Evolutionary conservation across 2,113 vertebrate species (phyloP), one percentile per base, ranked within the genome.

Genomic region (Chloropsis cyanopogon): DNA sequence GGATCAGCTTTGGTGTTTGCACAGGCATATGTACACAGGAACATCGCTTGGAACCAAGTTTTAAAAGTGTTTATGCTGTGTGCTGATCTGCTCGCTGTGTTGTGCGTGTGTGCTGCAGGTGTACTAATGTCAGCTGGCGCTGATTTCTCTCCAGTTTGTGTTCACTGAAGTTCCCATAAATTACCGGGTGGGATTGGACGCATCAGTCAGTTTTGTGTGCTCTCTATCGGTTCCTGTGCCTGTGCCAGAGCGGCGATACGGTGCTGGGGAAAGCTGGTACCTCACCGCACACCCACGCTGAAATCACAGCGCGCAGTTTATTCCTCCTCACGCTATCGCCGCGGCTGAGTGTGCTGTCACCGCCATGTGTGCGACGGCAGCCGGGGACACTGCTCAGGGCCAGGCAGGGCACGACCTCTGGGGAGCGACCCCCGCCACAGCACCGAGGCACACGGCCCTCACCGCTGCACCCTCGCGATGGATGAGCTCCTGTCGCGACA

Each of bases 391-490:
- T 1, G 63, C 64, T 29, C 23, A 2, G 69, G 4, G 69, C 28
- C 73, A 82, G 49, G 3, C 81, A 82, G 85, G 85, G 44, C 68
- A 72, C 18, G 46, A 52, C n/a, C 78, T 41, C 14, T 0, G 52
- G 15, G 70, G 10, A 63, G n/a, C 1, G 18, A 59, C 25, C 35
- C 21, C 10, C 5, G 37, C 2, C 19, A 23, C 12, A 8, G 23
- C 53, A 5, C 0, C 17, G 60, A 11, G 49, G 19, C 24, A 19
- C 82, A 3, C 1, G 28, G 53, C 31, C 61, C 87, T 21, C 35
- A 1, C 16, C 14, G 14, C 37, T 7, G 24, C 4, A 3, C 44
- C 0, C 33, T 16, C 64, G 12, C 0, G 28, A 28, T 2, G 65
- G 26, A 8, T 10, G 69, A 61, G n/a, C 26, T 70, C 10, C 68